Percentiles rank a stretch among this genome's conserved stretches.
Conservation (phyloP, 2,113 vertebrate genomes). For the Hypocryptadius cinnamomeus region DNA sequence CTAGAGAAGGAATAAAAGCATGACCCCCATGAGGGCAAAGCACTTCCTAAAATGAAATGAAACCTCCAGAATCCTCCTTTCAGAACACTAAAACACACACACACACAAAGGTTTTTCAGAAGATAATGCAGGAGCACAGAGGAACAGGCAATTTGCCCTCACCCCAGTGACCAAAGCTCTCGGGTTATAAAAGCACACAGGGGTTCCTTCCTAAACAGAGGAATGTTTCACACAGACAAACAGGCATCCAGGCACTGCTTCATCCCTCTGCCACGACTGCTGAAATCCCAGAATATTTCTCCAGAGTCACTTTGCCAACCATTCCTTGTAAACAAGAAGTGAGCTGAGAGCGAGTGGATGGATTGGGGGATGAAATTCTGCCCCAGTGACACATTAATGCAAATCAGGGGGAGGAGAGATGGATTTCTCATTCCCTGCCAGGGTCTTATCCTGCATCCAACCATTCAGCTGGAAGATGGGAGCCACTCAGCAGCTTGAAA, state of each 20-base stretch:
- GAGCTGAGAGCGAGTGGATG: not conserved
- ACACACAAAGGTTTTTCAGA: not conserved
- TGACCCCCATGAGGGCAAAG: not conserved
- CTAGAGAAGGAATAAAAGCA: not conserved
- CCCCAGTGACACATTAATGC: not conserved
- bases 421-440: not conserved
- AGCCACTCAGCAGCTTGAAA: not conserved
- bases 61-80: not conserved
- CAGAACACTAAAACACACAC: not conserved
- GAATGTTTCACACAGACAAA: not conserved
- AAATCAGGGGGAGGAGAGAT: not conserved
- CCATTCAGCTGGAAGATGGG: not conserved
- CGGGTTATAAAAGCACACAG: not conserved
- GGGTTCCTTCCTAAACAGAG: not conserved
- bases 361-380: not conserved
- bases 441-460: not conserved
- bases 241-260: not conserved
- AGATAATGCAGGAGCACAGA: not conserved
- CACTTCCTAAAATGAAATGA: not conserved
- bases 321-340: not conserved
- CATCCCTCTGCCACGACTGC: not conserved
- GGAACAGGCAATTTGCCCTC: not conserved
- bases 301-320: not conserved
- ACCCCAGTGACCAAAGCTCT: not conserved
- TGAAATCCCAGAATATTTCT: not conserved